Evolutionary conservation across 2,113 vertebrate genomes (phyloP).

Genomic region (Apus apus): DNA sequence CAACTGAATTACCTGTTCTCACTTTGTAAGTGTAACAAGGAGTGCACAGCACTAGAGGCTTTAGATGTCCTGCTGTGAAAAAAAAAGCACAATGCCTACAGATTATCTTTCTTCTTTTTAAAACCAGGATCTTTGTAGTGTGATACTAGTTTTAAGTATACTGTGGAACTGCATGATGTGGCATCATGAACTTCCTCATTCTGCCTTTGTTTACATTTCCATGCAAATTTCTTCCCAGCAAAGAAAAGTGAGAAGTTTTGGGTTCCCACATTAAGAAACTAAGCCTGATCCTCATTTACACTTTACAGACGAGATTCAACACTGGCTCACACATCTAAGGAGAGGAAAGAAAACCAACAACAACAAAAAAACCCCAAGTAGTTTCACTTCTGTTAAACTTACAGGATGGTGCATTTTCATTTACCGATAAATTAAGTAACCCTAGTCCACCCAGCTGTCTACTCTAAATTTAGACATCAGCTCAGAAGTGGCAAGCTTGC

Average conservation of each 20-base stretch:
- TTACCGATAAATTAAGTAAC: background rate
- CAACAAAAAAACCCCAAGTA: background rate
- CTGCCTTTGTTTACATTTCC: slow-evolving; percentile 16
- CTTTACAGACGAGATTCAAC: background rate
- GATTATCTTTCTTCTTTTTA: background rate
- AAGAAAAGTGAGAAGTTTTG: slow-evolving; percentile 30
- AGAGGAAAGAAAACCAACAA: background rate
- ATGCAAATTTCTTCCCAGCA: slow-evolving; percentile 30
- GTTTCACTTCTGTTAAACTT: slow-evolving; percentile 47
- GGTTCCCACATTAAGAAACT: background rate
- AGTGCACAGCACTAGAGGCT: background rate
- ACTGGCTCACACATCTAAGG: background rate
- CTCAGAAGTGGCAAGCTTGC: background rate
- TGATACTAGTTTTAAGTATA: background rate
- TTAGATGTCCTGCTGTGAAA: background rate
- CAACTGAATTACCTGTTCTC: background rate
- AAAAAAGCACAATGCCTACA: background rate
- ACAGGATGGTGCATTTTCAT: background rate
- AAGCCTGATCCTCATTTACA: background rate
- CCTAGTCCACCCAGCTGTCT: background rate
- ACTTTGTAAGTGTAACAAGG: background rate
- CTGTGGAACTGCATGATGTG: background rate
- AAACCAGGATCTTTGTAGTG: background rate
- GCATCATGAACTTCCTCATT: slow-evolving; percentile 27
- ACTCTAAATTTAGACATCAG: background rate